Conservation (phyloP, 2,113 vertebrate species). For the Ptychochromis oligacanthus region DNA sequence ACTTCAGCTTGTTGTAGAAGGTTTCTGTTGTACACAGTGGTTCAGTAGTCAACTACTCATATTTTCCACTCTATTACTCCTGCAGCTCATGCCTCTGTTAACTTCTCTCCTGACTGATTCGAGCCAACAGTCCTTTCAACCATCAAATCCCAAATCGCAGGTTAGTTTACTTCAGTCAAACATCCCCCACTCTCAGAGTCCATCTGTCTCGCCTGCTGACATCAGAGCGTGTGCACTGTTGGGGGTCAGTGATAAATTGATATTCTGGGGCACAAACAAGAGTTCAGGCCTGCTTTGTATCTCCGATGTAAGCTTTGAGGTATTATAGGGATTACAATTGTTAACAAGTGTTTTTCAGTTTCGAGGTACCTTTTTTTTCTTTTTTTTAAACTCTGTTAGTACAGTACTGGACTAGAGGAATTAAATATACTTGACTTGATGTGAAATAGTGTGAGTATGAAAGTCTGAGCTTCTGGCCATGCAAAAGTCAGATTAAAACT, state of each 20-base stretch:
- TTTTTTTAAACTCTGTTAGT: background rate
- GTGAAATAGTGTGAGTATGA: background rate
- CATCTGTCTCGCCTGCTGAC: slow-evolving; percentile 64
- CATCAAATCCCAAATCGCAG: slow-evolving; percentile 77
- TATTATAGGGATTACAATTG: slow-evolving; percentile 27
- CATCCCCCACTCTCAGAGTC: slow-evolving; percentile 48
- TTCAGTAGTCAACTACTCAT: slow-evolving; percentile 28
- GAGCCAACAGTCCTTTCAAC: slow-evolving; percentile 67
- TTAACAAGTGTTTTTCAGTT: slow-evolving; percentile 30
- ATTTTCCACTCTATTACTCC: slow-evolving; percentile 62
- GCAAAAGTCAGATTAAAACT: background rate
- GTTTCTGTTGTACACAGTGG: slow-evolving; percentile 18
- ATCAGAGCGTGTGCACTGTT: slow-evolving; percentile 12
- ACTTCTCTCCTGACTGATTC: slow-evolving; percentile 64
- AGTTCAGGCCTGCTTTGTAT: slow-evolving; percentile 29
- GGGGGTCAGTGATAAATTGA: slow-evolving; percentile 51
- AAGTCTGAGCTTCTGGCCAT: background rate
- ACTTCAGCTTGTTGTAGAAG: background rate
- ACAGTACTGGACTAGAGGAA: background rate
- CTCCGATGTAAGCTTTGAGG: background rate
- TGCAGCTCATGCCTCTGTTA: slow-evolving; percentile 60
- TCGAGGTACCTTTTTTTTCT: background rate
- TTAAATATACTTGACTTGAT: background rate
- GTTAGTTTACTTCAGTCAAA: slow-evolving; percentile 72
- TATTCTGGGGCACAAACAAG: slow-evolving; percentile 46